Evolutionary conservation across 2,113 vertebrate genomes (phyloP).

Genomic region (Cochlearius cochlearius): DNA sequence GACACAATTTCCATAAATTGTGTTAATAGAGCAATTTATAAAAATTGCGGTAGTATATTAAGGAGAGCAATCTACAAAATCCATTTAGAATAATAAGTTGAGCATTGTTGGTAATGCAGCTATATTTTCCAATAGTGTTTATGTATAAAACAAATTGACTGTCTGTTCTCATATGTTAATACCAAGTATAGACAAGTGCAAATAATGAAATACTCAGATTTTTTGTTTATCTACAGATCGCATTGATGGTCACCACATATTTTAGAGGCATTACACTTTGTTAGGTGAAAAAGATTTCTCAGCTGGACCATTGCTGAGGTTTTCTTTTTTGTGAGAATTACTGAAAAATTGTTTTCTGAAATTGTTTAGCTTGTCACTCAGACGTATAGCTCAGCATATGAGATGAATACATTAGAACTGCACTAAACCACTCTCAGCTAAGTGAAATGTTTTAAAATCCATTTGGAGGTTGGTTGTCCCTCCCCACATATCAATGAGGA

Average conservation of each 20-base stretch:
- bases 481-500: background rate
- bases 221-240: conserved; percentile 19
- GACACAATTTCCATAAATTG: conserved; percentile 58
- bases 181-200: background rate
- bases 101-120: conserved; percentile 29
- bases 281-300: conserved; percentile 2
- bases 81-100: conserved; percentile 53
- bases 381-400: background rate
- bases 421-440: background rate
- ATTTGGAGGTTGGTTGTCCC: background rate
- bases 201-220: conserved; percentile 28
- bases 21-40: conserved; percentile 64
- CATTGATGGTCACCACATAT: background rate
- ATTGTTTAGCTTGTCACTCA: background rate
- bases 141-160: conserved; percentile 45
- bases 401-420: background rate
- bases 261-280: background rate
- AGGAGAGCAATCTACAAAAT: conserved; percentile 52
- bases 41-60: conserved; percentile 53
- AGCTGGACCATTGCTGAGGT: background rate
- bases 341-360: conserved; percentile 11
- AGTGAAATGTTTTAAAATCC: background rate
- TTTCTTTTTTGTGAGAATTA: background rate
- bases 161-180: conserved; percentile 35
- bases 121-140: conserved; percentile 38